Conservation (phyloP, 2,113 vertebrate species). For the Embiotoca jacksoni region DNA sequence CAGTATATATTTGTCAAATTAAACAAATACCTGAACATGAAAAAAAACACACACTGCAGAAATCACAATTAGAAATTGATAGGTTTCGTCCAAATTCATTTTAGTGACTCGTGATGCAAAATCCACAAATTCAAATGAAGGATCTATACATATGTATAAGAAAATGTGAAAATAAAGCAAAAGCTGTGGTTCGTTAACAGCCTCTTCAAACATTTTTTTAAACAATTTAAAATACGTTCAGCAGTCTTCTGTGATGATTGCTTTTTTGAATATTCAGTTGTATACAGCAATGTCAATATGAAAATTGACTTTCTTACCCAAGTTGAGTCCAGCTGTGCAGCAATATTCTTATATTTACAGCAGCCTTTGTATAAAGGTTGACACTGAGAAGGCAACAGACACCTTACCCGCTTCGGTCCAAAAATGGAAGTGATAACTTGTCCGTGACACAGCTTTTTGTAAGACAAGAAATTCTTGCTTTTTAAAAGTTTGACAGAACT, state of each 20-base stretch:
- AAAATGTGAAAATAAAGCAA: too few relatives aligned
- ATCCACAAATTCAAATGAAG: too few relatives aligned
- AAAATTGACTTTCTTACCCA: slow-evolving; percentile 45
- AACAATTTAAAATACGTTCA: too few relatives aligned
- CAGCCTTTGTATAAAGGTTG: background rate
- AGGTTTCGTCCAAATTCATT: too few relatives aligned
- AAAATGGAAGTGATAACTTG: slow-evolving; percentile 3
- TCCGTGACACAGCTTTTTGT: slow-evolving; percentile 5
- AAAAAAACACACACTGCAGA: too few relatives aligned
- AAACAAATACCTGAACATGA: background rate
- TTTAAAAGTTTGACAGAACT: slow-evolving; percentile 33
- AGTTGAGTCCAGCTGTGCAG: slow-evolving; percentile 8
- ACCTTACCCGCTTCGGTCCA: background rate
- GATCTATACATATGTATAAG: too few relatives aligned
- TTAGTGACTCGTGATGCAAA: too few relatives aligned
- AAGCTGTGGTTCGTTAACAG: too few relatives aligned
- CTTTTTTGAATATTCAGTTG: too few relatives aligned
- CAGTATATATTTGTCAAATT: background rate
- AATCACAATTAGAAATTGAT: too few relatives aligned
- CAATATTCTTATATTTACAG: background rate
- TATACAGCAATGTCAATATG: background rate
- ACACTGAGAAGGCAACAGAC: background rate
- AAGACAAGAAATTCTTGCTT: background rate
- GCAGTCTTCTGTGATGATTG: too few relatives aligned
- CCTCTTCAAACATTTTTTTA: too few relatives aligned